Evolutionary conservation across 2,113 vertebrate species (phyloP), one percentile per base, ranked within the genome.

Genomic region (Tympanuchus pallidicinctus): DNA sequence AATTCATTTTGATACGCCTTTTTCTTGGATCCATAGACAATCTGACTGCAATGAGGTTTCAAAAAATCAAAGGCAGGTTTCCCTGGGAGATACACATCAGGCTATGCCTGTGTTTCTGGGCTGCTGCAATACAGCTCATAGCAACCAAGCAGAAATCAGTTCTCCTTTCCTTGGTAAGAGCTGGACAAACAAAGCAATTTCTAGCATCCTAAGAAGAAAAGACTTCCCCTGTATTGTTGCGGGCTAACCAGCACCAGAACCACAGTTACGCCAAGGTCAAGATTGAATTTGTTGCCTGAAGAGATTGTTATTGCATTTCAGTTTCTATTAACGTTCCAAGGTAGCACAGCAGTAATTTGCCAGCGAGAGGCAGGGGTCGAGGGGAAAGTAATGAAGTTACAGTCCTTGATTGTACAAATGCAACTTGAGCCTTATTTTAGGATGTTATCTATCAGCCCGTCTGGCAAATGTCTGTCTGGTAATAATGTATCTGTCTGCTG

Each of bases 381-480:
- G 77, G 38, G n/a, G 28, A 47, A 36, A 83, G 43, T 88, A 93
- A 97, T 84, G 90, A 90, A 95, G 77, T 88, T 93, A 78, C 82
- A 81, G 72, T 13, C 82, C 63, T 71, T 84, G 67, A 54, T 64
- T 82, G 56, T 34, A 79, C 81, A 79, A 72, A 83, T 45, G 91
- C 75, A 96, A 97, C 89, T 77, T 11, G 73, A 96, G 92, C 80
- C 86, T 56, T 94, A 89, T 94, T 96, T 97, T 94, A 94, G 93
- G 94, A 89, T 90, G 86, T 50, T 89, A 97, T 97, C 93, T 86
- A 90, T 96, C 93, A 96, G 88, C 81, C 93, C 91, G 95, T 97
- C 93, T 96, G 93, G 96, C 96, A 94, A 96, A 94, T 36, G 86
- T 90, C 96, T 95, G 94, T 86, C 96, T 82, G 78, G 92, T 86